Percentiles rank a stretch among this genome's conserved stretches.
Evolutionary conservation across 2,888 invertebrate species (phyloP).

Genomic region (Coleophora flavipennella): DNA sequence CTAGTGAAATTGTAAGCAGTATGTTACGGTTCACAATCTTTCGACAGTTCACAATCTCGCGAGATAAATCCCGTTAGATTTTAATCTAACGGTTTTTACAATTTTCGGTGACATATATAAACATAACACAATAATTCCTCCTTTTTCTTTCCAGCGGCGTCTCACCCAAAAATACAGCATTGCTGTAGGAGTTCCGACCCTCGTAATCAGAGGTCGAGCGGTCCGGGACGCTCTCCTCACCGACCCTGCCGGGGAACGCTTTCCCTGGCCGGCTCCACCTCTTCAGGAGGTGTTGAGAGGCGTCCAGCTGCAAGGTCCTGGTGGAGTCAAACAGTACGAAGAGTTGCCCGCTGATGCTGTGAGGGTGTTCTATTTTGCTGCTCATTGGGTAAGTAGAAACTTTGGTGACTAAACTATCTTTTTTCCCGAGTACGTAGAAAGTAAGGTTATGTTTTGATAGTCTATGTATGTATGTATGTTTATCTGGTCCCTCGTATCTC

Average conservation of each 20-base stretch:
- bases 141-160: constrained; percentile 72
- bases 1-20: too few relatives aligned
- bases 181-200: constrained; percentile 81
- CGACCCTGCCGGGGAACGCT: constrained; percentile 76
- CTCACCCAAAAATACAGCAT: constrained; percentile 84
- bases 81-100: too few relatives aligned
- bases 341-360: constrained; percentile 75
- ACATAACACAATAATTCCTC: too few relatives aligned
- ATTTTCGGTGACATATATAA: too few relatives aligned
- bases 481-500: too few relatives aligned
- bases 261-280: constrained; percentile 86
- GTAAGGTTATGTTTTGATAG: too few relatives aligned
- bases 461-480: too few relatives aligned
- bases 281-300: constrained; percentile 72
- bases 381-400: constrained; percentile 86
- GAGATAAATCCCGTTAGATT: too few relatives aligned
- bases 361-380: constrained; percentile 88
- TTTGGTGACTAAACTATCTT: too few relatives aligned
- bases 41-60: too few relatives aligned
- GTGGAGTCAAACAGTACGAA: constrained; percentile 59
- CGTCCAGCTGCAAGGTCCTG: constrained; percentile 52
- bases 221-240: constrained; percentile 77
- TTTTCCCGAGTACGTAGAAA: too few relatives aligned
- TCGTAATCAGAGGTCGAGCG: constrained; percentile 81
- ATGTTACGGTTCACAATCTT: too few relatives aligned